Evolutionary conservation across 2,797 vertebrate genomes (phyloP).

Genomic region (Smutsia gigantea): DNA sequence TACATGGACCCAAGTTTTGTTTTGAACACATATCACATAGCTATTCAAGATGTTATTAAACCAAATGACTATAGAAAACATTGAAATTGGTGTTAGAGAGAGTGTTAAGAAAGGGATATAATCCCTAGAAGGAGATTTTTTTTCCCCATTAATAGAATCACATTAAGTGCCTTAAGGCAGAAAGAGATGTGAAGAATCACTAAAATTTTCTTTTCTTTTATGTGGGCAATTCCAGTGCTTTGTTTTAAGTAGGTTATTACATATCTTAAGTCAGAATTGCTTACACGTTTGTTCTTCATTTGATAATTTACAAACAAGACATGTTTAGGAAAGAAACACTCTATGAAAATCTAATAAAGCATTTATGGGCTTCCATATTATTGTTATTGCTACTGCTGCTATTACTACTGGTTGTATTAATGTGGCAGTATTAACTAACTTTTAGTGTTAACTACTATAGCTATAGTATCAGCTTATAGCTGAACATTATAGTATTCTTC

Average conservation of each 20-base stretch:
- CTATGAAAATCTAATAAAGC: background rate
- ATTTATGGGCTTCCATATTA: background rate
- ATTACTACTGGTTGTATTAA: background rate
- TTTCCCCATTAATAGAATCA: conserved; percentile 17
- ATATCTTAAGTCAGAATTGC: conserved; percentile 29
- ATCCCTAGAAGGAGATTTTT: background rate
- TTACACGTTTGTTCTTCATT: conserved; percentile 49
- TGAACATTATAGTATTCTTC: background rate
- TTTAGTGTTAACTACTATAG: too few species aligned
- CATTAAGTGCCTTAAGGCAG: conserved; percentile 17
- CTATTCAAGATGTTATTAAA: background rate
- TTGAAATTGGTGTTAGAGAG: background rate
- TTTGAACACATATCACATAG: conserved; percentile 10
- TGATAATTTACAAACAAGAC: background rate
- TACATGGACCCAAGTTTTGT: background rate
- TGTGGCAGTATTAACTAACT: too few species aligned
- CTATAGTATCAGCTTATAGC: too few species aligned
- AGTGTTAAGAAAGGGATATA: background rate
- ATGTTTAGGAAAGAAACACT: background rate
- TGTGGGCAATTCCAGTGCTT: conserved; percentile 34
- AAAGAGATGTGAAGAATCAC: background rate
- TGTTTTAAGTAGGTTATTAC: conserved; percentile 55
- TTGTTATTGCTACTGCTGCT: background rate
- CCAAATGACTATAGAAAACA: conserved; percentile 28
- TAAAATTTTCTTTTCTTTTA: conserved; percentile 44